A percentile compares a stretch with the other conserved stretches of the same genome.
These are phyloP conservation scores for Bujurquina vittata DNA, from an alignment of 2,113 vertebrate species.

Conservation along the genomic window DNA sequence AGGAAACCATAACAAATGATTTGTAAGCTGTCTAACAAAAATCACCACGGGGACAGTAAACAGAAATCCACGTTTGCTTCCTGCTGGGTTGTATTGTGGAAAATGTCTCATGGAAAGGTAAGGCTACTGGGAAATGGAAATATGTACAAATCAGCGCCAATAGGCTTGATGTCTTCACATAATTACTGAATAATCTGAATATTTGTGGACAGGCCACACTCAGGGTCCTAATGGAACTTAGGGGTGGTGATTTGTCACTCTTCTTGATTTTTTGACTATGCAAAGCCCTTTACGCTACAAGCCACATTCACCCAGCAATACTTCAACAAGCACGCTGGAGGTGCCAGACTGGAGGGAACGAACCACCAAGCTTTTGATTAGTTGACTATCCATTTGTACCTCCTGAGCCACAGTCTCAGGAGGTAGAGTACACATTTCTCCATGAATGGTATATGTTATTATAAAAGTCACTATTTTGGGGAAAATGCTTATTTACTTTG, in stretches of 20 bases:
- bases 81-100: constrained; percentile 47
- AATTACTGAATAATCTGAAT: constrained; percentile 3
- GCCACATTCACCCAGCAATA: background rate
- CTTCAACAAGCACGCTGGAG: background rate
- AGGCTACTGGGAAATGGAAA: background rate
- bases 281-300: background rate
- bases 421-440: background rate
- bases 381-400: background rate
- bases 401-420: background rate
- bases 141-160: background rate
- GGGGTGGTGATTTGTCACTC: background rate
- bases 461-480: background rate
- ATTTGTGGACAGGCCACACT: background rate
- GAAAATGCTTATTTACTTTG: background rate
- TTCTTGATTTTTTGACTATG: background rate
- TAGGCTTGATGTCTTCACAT: background rate
- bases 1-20: constrained; percentile 70
- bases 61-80: constrained; percentile 58
- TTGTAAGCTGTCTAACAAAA: constrained; percentile 62
- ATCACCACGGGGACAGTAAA: constrained; percentile 45
- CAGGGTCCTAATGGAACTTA: background rate
- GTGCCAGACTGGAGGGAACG: background rate
- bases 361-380: background rate
- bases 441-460: background rate
- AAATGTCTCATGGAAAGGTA: constrained; percentile 45